Conservation (phyloP, 2,113 vertebrate genomes). For the Psilopogon haemacephalus region DNA sequence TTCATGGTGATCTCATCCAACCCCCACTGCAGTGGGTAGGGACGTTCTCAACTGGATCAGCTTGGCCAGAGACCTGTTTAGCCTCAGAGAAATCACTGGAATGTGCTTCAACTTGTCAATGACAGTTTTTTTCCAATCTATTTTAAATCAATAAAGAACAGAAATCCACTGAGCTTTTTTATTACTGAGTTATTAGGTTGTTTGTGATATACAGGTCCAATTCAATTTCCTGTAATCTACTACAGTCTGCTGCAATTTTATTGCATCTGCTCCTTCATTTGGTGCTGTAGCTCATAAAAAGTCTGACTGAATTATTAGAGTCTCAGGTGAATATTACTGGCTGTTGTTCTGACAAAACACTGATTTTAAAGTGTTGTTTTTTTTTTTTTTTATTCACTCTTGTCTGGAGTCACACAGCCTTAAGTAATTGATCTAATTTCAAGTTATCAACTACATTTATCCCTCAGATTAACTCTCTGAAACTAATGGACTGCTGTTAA, state of each 20-base stretch:
- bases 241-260: not conserved
- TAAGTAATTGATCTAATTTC: not conserved
- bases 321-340: not conserved
- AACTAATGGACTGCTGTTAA: not conserved
- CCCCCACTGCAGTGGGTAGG: no score
- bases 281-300: not conserved
- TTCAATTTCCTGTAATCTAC: not conserved
- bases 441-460: not conserved
- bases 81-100: not conserved
- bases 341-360: not conserved
- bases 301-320: not conserved
- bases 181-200: not conserved
- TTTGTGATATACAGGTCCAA: not conserved
- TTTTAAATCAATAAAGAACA: not conserved
- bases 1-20: no score
- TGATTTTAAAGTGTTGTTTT: slow-evolving; percentile 1
- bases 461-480: not conserved
- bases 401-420: not conserved
- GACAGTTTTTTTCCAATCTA: not conserved
- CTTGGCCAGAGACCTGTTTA: no score
- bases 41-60: no score
- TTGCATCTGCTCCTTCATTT: not conserved
- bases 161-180: not conserved
- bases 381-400: not conserved
- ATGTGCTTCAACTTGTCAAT: not conserved